Evolutionary conservation across 2,888 invertebrate species (phyloP), one percentile per base, ranked within the genome.

Genomic region (Rotaria macrura): DNA sequence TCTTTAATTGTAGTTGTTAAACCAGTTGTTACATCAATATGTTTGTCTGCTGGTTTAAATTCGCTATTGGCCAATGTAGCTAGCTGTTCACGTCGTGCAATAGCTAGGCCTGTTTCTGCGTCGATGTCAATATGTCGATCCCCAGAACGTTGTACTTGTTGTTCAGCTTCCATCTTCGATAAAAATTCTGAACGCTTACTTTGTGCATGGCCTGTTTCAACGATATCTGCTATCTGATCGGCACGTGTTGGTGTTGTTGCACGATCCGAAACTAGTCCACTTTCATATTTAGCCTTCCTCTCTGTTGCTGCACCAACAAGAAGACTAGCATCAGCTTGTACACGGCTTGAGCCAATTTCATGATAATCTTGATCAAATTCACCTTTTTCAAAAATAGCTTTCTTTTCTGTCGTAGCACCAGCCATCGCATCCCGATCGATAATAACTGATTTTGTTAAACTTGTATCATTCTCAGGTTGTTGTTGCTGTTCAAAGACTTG

Each of bases 1-100:
- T 79, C 79, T 79, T 79, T 79, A 79, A 79, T 79, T n/a, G 40
- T 79, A 43, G 43, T 79, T 40, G 79, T 43, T 79, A 43, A 79
- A 79, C 79, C 79, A 43, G 23, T 40, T 79, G 23, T 23, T n/a
- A 79, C 79, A 43, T 79, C 79, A 1, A 43, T 5, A 20, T 29
- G 17, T 79, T 79, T 79, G 25, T 79, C 79, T 79, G 43, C 1
- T 43, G 79, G 4, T 79, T 79, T 79, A 43, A 6, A 79, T 79
- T 79, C 79, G 2, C 43, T 43, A 43, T 12, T 79, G 6, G 79
- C 79, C n/a, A 79, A 79, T 40, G 40, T 34, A 43, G 40, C 79
- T 25, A 79, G 43, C 25, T 79, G 43, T 25, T 79, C 43, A n/a
- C 79, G 40, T 43, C 43, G 40, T 43, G 40, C 40, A 43, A 3